Base-by-base conservation (phyloP, 2,888 invertebrate genomes). In the Dryocosmus kuriphilus region DNA sequence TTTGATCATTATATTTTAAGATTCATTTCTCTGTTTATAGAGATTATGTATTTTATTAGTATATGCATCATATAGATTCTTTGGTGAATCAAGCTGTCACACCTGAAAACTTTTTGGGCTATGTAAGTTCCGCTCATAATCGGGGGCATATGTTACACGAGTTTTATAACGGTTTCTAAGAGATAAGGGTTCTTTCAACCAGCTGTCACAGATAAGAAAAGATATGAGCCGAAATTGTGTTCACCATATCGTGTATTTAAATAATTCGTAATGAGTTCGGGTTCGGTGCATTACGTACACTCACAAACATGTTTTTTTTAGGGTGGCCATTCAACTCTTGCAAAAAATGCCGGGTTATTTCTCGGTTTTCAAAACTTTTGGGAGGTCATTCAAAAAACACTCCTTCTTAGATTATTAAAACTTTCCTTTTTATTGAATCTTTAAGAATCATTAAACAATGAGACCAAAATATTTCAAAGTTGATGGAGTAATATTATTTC, bases 111-210 rank as follows among this genome's bases (percentile, higher is more conserved):
- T n/a, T 51, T 51, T n/a, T n/a, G 2, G n/a, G 51, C 51, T 51
- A 16, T 41, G 8, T 24, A 35, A 35, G 41, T 65, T 65, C 38
- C 38, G 24, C 35, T 65, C 16, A 65, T 27, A 57, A 38, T 22
- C 30, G 51, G 27, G 30, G 30, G 51, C 71, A 51, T 30, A 71
- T 71, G 32, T 71, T 71, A 71, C 71, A 51, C 11, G 46, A 71
- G 30, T 71, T 71, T 71, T 71, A 51, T 71, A 71, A 71, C 71
- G 71, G 71, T 71, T 71, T 51, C n/a, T 14, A 51, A 30, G 8
- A 71, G 71, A 71, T 71, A 71, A 71, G 71, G 71, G 71, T 71
- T 71, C 71, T 71, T 71, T 71, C n/a, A 51, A 51, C 71, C 71
- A 71, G 30, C 30, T 71, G 27, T 46, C 71, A 19, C 9, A n/a